Conservation (phyloP, 2,797 vertebrate species). For the Xenops minutus region DNA sequence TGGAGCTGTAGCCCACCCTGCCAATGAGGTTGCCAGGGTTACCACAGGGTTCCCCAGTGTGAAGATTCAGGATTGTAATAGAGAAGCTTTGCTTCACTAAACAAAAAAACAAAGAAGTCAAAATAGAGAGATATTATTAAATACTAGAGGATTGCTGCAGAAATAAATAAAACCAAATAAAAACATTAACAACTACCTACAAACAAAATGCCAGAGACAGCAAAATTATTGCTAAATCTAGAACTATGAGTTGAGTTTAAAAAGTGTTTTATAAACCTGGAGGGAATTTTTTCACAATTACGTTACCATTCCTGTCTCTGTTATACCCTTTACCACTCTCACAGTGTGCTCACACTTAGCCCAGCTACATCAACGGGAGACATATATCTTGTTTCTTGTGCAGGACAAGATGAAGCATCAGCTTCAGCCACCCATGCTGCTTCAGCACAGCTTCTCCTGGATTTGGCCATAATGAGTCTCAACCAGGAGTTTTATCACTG, state of each 20-base stretch:
- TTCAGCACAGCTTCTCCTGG: not conserved
- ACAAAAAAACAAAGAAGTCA: not conserved
- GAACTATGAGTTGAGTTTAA: not conserved
- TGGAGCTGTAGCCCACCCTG: not conserved
- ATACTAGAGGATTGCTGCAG: not conserved
- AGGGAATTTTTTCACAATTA: not conserved
- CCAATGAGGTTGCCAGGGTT: not conserved
- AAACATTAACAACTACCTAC: not conserved
- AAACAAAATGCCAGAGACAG: not conserved
- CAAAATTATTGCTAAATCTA: not conserved
- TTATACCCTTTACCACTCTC: not conserved
- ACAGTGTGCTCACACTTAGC: not conserved
- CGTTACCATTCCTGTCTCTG: not conserved
- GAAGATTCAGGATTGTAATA: not conserved
- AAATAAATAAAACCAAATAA: not conserved
- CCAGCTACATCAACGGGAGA: not conserved
- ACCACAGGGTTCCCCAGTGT: not conserved
- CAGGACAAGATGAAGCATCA: not conserved
- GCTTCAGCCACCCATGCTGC: not conserved
- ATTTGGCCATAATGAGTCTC: not conserved
- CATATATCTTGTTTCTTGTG: not conserved
- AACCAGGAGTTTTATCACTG: not conserved
- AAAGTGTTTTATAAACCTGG: not conserved
- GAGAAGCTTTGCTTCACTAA: constrained; percentile 12
- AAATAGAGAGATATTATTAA: not conserved